Conservation (phyloP, 2,888 invertebrate species). For the Agrotis clavis region DNA sequence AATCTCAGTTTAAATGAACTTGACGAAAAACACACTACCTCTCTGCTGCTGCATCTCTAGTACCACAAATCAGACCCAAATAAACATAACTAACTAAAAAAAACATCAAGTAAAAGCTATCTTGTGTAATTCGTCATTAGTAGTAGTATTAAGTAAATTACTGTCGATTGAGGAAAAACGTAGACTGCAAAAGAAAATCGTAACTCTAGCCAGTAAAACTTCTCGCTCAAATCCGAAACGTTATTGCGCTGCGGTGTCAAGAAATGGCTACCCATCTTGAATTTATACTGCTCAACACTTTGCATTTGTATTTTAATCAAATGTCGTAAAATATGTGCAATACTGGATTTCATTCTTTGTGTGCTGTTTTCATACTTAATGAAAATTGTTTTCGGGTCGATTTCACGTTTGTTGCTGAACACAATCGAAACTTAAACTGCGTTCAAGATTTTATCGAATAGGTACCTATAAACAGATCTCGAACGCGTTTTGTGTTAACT, state of each 20-base stretch:
- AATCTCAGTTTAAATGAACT: too few species aligned
- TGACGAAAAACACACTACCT: not conserved
- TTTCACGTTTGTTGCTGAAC: not conserved
- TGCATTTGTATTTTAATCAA: conserved; percentile 31
- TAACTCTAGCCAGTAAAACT: conserved; percentile 49
- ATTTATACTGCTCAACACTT: conserved; percentile 39
- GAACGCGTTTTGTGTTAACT: too few species aligned
- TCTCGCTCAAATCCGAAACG: conserved; percentile 41
- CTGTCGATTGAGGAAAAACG: conserved; percentile 42
- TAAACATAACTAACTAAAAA: conserved; percentile 20
- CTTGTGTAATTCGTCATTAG: conserved; percentile 49
- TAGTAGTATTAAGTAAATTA: conserved; percentile 51
- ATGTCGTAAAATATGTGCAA: conserved; percentile 10
- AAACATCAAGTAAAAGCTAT: conserved; percentile 42
- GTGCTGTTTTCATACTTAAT: too few species aligned
- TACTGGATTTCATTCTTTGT: not conserved
- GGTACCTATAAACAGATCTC: too few species aligned
- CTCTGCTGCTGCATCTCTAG: not conserved
- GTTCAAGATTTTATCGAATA: not conserved
- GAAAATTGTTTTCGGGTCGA: not conserved
- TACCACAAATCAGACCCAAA: conserved; percentile 20
- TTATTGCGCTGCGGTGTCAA: conserved; percentile 48
- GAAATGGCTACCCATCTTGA: conserved; percentile 41
- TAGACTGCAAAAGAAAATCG: conserved; percentile 27
- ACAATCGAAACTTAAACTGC: not conserved